Evolutionary conservation across 2,888 invertebrate genomes (phyloP).

Genomic region (Lasioglossum calceatum): DNA sequence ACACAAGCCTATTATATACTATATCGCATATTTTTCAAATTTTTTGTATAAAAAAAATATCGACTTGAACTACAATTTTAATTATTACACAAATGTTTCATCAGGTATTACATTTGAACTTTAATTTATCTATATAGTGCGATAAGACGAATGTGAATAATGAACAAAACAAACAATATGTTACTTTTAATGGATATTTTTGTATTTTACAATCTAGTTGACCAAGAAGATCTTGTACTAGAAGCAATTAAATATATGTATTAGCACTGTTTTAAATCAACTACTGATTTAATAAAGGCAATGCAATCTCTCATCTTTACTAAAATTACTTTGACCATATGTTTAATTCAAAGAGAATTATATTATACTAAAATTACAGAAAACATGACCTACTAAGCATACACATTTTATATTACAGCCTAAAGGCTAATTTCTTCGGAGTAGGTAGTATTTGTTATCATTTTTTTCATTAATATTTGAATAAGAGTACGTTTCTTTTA

Average conservation of each 20-base stretch:
- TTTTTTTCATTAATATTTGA: not conserved
- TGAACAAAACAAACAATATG: slow-evolving; percentile 56
- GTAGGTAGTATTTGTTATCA: slow-evolving; percentile 1
- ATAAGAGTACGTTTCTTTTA: not conserved
- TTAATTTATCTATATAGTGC: slow-evolving; percentile 40
- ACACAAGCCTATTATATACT: slow-evolving; percentile 59
- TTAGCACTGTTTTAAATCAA: slow-evolving; percentile 16
- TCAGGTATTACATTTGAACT: slow-evolving; percentile 60
- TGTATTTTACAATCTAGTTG: slow-evolving; percentile 22
- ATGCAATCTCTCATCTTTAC: not conserved
- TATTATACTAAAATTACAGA: not conserved
- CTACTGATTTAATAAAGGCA: slow-evolving; percentile 16
- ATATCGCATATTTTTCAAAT: slow-evolving; percentile 36
- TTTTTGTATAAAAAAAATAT: slow-evolving; percentile 68
- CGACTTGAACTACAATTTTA: slow-evolving; percentile 54
- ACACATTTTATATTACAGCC: slow-evolving; percentile 17
- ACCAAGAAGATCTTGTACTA: slow-evolving; percentile 29
- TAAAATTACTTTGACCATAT: slow-evolving; percentile 16
- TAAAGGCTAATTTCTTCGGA: not conserved
- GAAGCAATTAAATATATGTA: slow-evolving; percentile 18
- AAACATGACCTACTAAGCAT: slow-evolving; percentile 13
- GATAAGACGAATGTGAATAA: slow-evolving; percentile 66
- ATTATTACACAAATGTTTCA: slow-evolving; percentile 54
- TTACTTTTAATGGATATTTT: slow-evolving; percentile 25
- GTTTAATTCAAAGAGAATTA: slow-evolving; percentile 18